Evolutionary conservation across 2,113 vertebrate genomes (phyloP).

Genomic region (Emydocephalus ijimae): DNA sequence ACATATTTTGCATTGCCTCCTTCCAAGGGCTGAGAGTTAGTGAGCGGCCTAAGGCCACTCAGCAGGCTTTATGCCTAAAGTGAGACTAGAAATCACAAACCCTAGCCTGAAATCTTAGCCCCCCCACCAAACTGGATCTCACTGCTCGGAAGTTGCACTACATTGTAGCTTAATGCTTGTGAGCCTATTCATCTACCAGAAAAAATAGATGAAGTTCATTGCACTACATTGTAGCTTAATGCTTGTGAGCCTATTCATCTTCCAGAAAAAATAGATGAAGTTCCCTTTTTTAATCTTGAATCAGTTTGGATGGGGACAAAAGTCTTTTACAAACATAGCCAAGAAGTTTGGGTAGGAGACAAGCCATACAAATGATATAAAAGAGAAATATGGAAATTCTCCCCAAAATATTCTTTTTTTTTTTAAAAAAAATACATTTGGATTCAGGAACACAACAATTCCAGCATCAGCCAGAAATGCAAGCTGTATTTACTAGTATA

Average conservation of each 20-base stretch:
- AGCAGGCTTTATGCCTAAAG: background rate
- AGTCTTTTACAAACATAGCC: background rate
- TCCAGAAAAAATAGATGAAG: background rate
- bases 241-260: background rate
- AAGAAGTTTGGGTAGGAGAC: background rate
- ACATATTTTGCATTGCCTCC: background rate
- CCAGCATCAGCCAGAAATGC: background rate
- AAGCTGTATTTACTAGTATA: constrained; percentile 50
- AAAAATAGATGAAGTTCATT: background rate
- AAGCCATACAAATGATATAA: background rate
- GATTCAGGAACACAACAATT: background rate
- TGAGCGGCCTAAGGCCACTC: background rate
- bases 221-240: background rate
- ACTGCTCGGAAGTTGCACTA: background rate
- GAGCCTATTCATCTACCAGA: background rate
- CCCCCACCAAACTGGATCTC: background rate
- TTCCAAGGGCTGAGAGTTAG: background rate
- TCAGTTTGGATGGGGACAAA: background rate
- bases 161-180: background rate
- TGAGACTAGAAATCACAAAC: background rate
- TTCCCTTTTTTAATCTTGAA: background rate
- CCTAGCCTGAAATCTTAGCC: background rate
- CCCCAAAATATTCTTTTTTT: background rate
- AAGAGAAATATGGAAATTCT: background rate
- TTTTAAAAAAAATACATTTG: too few species aligned